These are phyloP conservation scores for Pagetopsis macropterus DNA, from an alignment of 2,797 vertebrate species.

Conservation along the genomic window DNA sequence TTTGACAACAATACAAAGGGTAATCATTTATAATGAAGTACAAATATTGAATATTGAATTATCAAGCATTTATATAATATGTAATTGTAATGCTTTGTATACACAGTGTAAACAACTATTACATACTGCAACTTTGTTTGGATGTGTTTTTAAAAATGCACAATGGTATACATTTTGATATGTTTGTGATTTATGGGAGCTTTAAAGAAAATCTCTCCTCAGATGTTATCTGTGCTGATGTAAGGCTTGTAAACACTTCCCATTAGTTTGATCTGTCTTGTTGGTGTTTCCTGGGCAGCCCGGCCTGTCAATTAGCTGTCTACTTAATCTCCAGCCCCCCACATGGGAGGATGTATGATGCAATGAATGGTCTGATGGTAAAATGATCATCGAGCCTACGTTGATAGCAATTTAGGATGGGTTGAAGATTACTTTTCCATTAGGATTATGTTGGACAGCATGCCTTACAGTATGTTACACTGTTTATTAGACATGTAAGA, in stretches of 20 bases:
- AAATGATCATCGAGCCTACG: slow-evolving; percentile 58
- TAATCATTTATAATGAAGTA: not conserved
- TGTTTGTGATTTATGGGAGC: slow-evolving; percentile 63
- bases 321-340: slow-evolving; percentile 77
- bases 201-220: slow-evolving; percentile 68
- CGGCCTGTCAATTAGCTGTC: slow-evolving; percentile 82
- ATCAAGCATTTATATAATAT: not conserved
- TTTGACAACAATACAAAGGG: not conserved
- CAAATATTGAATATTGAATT: not conserved
- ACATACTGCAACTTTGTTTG: slow-evolving; percentile 34
- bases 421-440: slow-evolving; percentile 40
- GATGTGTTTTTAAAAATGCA: slow-evolving; percentile 44
- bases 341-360: slow-evolving; percentile 71
- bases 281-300: slow-evolving; percentile 71
- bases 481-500: slow-evolving; percentile 9
- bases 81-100: not conserved
- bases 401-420: slow-evolving; percentile 49
- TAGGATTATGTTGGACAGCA: slow-evolving; percentile 46
- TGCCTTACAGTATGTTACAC: slow-evolving; percentile 17
- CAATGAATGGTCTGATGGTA: slow-evolving; percentile 76
- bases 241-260: slow-evolving; percentile 78
- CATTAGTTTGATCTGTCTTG: slow-evolving; percentile 74
- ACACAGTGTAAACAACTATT: slow-evolving; percentile 16
- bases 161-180: slow-evolving; percentile 60
- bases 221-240: slow-evolving; percentile 74